phyloP scores from a whole-genome alignment of 1,140 invertebrate species.

The Eubasilissa regina region DNA sequence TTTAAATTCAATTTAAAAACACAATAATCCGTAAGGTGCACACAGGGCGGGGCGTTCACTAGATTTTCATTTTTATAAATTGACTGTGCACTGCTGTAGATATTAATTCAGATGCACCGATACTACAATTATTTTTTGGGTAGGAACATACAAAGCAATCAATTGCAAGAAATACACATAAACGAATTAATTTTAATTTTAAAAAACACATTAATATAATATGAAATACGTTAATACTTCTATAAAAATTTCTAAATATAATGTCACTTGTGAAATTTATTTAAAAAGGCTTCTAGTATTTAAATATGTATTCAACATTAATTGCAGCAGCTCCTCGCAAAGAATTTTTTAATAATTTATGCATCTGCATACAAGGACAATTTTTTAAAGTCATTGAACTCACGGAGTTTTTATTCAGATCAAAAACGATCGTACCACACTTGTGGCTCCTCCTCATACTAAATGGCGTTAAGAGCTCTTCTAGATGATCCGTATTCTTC shows the following conservation, averaged over 20 bases:
- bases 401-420: conserved; percentile 20
- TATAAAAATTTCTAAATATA: conserved; percentile 35
- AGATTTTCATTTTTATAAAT: too few relatives aligned
- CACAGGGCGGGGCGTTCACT: too few relatives aligned
- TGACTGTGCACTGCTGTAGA: too few relatives aligned
- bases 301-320: conserved; percentile 3
- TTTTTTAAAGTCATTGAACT: neutral
- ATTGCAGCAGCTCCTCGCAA: neutral
- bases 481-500: conserved; percentile 65
- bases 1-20: too few relatives aligned
- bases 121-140: too few relatives aligned
- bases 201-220: conserved; percentile 18
- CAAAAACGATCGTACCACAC: conserved; percentile 51
- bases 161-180: conserved; percentile 17
- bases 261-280: conserved; percentile 43
- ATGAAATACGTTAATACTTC: conserved; percentile 4
- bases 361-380: neutral
- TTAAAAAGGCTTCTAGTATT: conserved; percentile 41
- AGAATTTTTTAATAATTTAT: too few relatives aligned
- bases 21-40: too few relatives aligned
- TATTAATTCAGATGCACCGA: too few relatives aligned
- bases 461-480: conserved; percentile 69
- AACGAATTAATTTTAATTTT: conserved; percentile 4
- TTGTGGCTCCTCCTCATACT: conserved; percentile 58
- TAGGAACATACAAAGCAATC: neutral